These are phyloP conservation scores for Mystacornis crossleyi DNA, from an alignment of 2,113 vertebrate species.

Conservation along the genomic window DNA sequence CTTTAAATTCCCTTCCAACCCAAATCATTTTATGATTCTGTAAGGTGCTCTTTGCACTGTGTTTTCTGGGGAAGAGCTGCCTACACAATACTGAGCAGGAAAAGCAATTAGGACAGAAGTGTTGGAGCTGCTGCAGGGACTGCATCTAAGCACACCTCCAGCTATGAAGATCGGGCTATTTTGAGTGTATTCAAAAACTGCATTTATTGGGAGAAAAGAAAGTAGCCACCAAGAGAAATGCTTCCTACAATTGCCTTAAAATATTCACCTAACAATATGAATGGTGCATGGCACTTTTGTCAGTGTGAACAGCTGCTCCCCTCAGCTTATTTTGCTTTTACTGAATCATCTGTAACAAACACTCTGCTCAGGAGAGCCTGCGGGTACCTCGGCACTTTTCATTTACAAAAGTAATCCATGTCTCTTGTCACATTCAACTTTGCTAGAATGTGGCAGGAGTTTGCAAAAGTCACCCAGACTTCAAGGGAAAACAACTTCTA, in stretches of 20 bases:
- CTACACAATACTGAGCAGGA: not conserved
- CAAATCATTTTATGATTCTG: not conserved
- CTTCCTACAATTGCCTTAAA: not conserved
- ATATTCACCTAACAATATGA: not conserved
- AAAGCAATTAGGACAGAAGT: not conserved
- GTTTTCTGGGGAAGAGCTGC: not conserved
- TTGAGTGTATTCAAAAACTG: not conserved
- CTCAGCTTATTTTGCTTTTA: not conserved
- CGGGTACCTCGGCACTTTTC: not conserved
- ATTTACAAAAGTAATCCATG: not conserved
- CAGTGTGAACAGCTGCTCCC: not conserved
- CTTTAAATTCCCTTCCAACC: not conserved
- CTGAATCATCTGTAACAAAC: conserved; percentile 9
- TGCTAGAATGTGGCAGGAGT: not conserved
- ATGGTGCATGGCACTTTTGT: not conserved
- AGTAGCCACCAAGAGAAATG: not conserved
- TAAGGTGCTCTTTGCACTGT: not conserved
- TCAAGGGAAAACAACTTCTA: not conserved
- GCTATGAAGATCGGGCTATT: not conserved
- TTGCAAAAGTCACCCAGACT: not conserved
- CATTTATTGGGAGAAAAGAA: not conserved
- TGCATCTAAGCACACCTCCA: not conserved
- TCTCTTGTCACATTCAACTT: not conserved
- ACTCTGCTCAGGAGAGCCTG: not conserved
- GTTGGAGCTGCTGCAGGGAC: not conserved